Base-by-base conservation (phyloP, 2,888 invertebrate genomes). In the Liopterus haemorrhoidalis region DNA sequence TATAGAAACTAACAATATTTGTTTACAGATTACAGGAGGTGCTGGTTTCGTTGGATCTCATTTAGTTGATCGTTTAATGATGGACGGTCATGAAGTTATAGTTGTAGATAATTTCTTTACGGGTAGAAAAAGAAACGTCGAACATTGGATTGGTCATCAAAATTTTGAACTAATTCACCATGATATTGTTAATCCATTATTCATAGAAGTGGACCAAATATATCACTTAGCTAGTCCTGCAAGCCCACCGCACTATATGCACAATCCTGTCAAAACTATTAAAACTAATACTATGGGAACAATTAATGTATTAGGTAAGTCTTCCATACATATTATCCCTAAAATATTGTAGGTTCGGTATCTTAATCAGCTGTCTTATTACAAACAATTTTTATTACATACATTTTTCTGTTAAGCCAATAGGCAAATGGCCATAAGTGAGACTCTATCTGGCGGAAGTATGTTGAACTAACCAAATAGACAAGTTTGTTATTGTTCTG, bases 31-130 rank as follows among this genome's bases (percentile, higher is more conserved):
- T 39, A 94, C 95, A 5, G 96, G 96, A 32, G 96, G 96, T 8
- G 96, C 96, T 4, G 97, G 96, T 2, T 97, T 97, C 72, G 96
- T 97, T n/a, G 99, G 99, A 0, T 97, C 96, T 0, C 99, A 99
- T 69, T 74, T 99, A 18, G 94, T 96, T 0, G 99, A 99, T 66
- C 75, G 83, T 53, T 73, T 99, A 40, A 96, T 99, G 96, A 75
- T 85, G 54, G 86, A 87, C 59, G 96, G 96, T 0, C 95, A 97
- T 68, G 95, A 96, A 71, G 82, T 97, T 0, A 94, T 93, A 57
- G 95, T 95, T 0, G 93, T 87, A 2, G 97, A 99, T 68, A 99
- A 99, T 67, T 96, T 97, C 69, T 97, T 94, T 69, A 99, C 97
- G 0, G 97, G 97, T 1, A 78, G 95, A 11, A 95, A 96, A 65